Conservation (phyloP, 2,888 invertebrate species). For the Xestia ashworthii region DNA sequence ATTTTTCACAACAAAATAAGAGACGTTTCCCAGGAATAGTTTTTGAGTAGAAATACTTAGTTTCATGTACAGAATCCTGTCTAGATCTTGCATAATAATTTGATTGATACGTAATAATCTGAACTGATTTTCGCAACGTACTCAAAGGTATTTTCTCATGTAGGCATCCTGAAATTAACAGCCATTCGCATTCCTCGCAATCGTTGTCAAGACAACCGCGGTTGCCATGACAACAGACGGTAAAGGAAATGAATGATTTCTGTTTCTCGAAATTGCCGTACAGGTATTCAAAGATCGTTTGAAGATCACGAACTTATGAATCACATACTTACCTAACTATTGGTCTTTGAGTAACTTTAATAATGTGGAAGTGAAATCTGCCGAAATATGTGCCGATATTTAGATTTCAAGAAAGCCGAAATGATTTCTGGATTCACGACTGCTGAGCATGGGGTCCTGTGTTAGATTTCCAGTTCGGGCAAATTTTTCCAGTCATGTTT, state of each 20-base stretch:
- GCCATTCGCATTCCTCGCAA: neutral
- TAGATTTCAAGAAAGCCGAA: neutral
- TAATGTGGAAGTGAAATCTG: neutral
- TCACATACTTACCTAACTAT: neutral
- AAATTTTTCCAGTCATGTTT: neutral
- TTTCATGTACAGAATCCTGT: too few relatives aligned
- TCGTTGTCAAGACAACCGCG: neutral
- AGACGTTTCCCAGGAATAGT: too few relatives aligned
- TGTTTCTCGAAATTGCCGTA: neutral
- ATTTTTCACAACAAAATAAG: too few relatives aligned
- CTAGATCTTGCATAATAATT: too few relatives aligned
- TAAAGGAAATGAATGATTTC: neutral
- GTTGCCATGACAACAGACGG: slow-evolving; percentile 22
- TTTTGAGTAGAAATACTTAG: too few relatives aligned
- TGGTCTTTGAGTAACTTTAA: neutral
- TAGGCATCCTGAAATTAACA: neutral
- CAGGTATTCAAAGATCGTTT: slow-evolving; percentile 2
- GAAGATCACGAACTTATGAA: slow-evolving; percentile 1
- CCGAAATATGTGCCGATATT: neutral
- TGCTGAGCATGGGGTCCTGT: neutral
- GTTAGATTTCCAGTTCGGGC: neutral
- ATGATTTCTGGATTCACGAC: neutral
- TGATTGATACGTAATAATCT: too few relatives aligned
- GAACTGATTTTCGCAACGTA: too few relatives aligned
- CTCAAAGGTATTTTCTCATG: too few relatives aligned